Evolutionary conservation across 2,113 vertebrate species (phyloP).

Genomic region (Microtus montanus): DNA sequence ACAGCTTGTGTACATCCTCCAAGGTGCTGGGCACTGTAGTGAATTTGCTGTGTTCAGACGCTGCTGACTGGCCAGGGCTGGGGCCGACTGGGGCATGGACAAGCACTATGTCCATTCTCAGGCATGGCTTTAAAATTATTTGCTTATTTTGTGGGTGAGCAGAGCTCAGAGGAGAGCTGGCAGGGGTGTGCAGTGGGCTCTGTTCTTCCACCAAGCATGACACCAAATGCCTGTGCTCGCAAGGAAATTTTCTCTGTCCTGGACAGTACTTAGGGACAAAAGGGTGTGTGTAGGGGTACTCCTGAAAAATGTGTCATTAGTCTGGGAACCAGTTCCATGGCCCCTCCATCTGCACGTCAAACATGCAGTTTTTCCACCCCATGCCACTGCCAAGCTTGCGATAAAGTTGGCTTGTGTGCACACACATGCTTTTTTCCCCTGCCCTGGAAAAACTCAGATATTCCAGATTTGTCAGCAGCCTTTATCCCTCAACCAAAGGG

Average conservation of each 20-base stretch:
- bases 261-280: neutral
- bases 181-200: neutral
- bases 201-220: neutral
- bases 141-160: neutral
- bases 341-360: neutral
- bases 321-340: neutral
- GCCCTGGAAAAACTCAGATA: constrained; percentile 62
- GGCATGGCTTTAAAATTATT: neutral
- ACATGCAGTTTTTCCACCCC: neutral
- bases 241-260: neutral
- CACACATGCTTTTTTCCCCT: neutral
- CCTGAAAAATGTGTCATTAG: neutral
- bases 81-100: too few relatives aligned
- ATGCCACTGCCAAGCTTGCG: neutral
- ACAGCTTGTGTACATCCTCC: neutral
- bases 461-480: constrained; percentile 67
- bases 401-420: neutral
- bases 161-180: neutral
- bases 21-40: neutral
- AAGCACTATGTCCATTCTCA: too few relatives aligned
- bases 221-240: neutral
- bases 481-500: constrained; percentile 35
- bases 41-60: neutral
- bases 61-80: neutral
- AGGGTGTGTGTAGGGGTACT: neutral